phyloP scores from a whole-genome alignment of 2,888 invertebrate genomes.

The Torymus auratus region DNA sequence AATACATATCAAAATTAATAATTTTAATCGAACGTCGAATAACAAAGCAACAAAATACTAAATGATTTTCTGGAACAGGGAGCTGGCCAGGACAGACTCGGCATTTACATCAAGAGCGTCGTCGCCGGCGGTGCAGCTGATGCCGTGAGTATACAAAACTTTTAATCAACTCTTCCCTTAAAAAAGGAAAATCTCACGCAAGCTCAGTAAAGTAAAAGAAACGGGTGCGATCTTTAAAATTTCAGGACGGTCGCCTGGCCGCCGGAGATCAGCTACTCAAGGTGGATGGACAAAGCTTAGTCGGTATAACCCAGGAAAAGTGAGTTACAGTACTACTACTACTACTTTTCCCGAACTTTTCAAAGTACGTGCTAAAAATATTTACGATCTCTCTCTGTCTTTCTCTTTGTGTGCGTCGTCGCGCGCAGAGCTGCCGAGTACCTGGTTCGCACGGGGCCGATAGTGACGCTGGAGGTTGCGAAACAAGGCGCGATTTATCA shows the following conservation, averaged over 20 bases:
- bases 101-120: constrained; percentile 99
- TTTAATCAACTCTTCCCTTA: constrained; percentile 8
- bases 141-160: constrained; percentile 77
- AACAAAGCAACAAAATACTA: no score
- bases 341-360: not conserved
- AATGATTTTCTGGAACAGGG: constrained; percentile 77
- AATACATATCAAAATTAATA: no score
- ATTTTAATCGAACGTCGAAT: no score
- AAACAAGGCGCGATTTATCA: constrained; percentile 98
- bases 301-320: constrained; percentile 86
- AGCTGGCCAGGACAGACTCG: constrained; percentile 88
- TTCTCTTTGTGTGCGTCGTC: constrained; percentile 26
- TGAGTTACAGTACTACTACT: constrained; percentile 66
- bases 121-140: constrained; percentile 96
- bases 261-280: constrained; percentile 98
- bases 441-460: constrained; percentile 94
- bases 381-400: constrained; percentile 14
- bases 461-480: constrained; percentile 96
- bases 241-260: constrained; percentile 92
- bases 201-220: constrained; percentile 6
- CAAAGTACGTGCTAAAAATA: constrained; percentile 30
- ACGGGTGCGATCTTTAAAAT: constrained; percentile 25
- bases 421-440: constrained; percentile 92
- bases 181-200: not conserved
- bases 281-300: constrained; percentile 96